These are phyloP conservation scores for Strongylocentrotus purpuratus DNA, from an alignment of 35 echinoderm and acorn worm genomes.

Conservation along the genomic window DNA sequence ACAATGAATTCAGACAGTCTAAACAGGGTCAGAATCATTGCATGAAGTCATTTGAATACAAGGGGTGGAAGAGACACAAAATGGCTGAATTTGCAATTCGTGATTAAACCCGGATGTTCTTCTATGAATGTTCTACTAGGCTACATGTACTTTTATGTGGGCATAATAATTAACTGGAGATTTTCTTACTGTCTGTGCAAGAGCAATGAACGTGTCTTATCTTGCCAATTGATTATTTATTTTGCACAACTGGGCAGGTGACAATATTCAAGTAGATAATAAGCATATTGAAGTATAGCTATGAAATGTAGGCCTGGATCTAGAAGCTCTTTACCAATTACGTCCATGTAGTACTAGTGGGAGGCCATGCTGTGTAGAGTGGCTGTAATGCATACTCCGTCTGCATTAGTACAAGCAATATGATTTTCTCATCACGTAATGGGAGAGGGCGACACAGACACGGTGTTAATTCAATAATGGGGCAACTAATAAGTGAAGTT, in stretches of 20 bases:
- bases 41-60: neutral
- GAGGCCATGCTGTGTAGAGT: neutral
- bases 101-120: no score
- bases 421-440: constrained; percentile 4
- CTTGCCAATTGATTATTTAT: neutral
- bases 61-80: neutral
- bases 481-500: constrained; percentile 2
- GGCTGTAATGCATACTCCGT: neutral
- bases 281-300: neutral
- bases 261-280: neutral
- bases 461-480: constrained; percentile 2
- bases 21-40: no score
- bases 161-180: neutral
- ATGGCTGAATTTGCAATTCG: neutral
- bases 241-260: neutral
- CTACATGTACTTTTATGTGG: no score
- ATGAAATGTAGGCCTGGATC: neutral
- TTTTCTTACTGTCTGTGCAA: neutral
- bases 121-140: no score
- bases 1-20: no score
- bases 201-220: neutral
- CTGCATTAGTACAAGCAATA: neutral
- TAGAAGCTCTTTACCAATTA: neutral
- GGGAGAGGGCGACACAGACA: neutral
- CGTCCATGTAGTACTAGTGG: neutral